Base-by-base conservation (phyloP, 2,888 invertebrate species). In the Plagodis dolabraria region DNA sequence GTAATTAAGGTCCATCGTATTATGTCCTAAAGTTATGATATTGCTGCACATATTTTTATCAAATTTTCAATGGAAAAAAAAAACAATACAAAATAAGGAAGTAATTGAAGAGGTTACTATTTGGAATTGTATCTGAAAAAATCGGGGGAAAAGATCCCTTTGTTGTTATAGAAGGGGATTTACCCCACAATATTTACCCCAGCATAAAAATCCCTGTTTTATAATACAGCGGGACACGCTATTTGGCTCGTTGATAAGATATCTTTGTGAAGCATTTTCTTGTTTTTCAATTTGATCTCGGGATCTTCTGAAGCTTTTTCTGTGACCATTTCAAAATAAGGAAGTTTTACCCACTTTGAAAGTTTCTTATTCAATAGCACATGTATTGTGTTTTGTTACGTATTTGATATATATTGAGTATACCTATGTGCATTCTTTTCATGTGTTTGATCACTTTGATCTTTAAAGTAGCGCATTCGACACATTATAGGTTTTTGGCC, bases 201-300 rank as follows among this genome's bases (percentile, higher is more conserved):
- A 43, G 53, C 56, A 61, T 57, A 57, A 57, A 53, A 60, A 51
- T 46, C 60, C 60, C 60, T 61, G 56, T 56, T 61, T 61, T 61
- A 61, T 52, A 57, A 56, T 49, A 56, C 60, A 49, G 51, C n/a
- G 44, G 36, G 51, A 47, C 47, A 51, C 50, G 49, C 47, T 50
- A 55, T 47, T 48, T 12, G 43, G 43, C 43, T 35, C 46, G 49
- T 52, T 60, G 55, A 55, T 55, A 60, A 55, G 44, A 48, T 44
- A 45, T 44, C 44, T 52, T 11, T 47, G 5, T 22, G 48, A 22
- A 33, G 38, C 38, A 57, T 53, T 38, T 48, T 48, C 42, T 52
- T 22, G 10, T 33, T 10, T 38, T 8, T 11, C 38, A 38, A 38
- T 38, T 38, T 38, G 38, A 8, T 9, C 9, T 38, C 5, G 38